Conservation (phyloP, 30 jellyfish, hydroid and myxozoan species). For the Pelagia noctiluca region DNA sequence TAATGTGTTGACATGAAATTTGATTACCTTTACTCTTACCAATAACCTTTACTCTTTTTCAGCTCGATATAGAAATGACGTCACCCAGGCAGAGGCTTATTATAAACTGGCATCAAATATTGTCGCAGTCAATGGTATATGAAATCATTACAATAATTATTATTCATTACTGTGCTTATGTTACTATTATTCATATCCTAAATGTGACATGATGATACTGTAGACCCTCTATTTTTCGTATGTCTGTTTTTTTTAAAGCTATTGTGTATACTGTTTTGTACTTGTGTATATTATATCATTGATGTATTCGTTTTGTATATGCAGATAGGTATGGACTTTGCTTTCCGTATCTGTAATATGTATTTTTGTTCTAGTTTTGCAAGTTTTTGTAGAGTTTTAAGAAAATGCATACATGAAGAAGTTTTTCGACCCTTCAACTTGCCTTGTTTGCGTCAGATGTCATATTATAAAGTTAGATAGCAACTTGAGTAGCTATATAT, state of each 20-base stretch:
- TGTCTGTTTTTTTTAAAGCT: neutral
- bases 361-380: too few relatives aligned
- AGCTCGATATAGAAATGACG: constrained; percentile 95
- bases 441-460: too few relatives aligned
- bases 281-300: neutral
- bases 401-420: too few relatives aligned
- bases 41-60: neutral
- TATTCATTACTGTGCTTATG: neutral
- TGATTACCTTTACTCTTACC: neutral
- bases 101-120: constrained; percentile 82
- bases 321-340: too few relatives aligned
- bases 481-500: neutral
- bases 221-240: neutral
- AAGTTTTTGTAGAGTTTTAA: too few relatives aligned
- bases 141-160: too few relatives aligned
- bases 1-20: too few relatives aligned
- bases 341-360: too few relatives aligned
- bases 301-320: neutral
- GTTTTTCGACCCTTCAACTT: too few relatives aligned
- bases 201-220: neutral
- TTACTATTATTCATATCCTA: neutral
- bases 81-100: constrained; percentile 83
- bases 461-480: too few relatives aligned
- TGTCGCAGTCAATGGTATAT: constrained; percentile 95
- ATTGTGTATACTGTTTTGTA: neutral